Evolutionary conservation across 2,888 invertebrate genomes (phyloP).

Genomic region (Netelia fuscicornis): DNA sequence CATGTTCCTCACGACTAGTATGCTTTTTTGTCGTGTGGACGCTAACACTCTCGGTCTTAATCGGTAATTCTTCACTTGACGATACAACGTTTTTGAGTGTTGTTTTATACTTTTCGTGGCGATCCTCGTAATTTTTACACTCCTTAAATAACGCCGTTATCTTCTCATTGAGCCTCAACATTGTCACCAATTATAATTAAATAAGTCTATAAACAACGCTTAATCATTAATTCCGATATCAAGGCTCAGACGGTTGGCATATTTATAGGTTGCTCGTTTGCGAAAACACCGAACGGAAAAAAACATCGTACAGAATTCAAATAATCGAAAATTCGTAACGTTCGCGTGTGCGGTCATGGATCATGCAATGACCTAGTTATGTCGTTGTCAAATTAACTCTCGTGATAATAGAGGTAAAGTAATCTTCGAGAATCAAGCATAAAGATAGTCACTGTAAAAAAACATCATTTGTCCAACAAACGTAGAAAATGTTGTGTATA

Average conservation of each 20-base stretch:
- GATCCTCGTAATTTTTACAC: constrained; percentile 23
- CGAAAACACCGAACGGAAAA: neutral
- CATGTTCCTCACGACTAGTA: neutral
- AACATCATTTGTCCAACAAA: neutral
- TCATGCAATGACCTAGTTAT: neutral
- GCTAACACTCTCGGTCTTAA: neutral
- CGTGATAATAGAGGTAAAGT: neutral
- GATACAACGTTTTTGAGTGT: constrained; percentile 1
- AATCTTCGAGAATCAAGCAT: neutral
- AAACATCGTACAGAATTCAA: constrained; percentile 42
- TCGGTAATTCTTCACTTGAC: neutral
- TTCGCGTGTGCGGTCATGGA: neutral
- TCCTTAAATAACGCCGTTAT: constrained; percentile 47
- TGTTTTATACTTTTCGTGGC: neutral
- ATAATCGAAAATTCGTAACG: constrained; percentile 55
- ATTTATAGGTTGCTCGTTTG: neutral
- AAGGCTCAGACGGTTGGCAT: neutral
- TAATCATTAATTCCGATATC: neutral
- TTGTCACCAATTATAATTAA: neutral
- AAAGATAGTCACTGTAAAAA: neutral
- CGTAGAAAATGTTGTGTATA: neutral
- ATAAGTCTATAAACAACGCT: neutral
- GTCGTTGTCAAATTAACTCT: neutral
- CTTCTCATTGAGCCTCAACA: constrained; percentile 31
- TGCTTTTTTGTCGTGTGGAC: no score